Conservation (phyloP, 2,113 vertebrate genomes). For the Bos indicus region DNA sequence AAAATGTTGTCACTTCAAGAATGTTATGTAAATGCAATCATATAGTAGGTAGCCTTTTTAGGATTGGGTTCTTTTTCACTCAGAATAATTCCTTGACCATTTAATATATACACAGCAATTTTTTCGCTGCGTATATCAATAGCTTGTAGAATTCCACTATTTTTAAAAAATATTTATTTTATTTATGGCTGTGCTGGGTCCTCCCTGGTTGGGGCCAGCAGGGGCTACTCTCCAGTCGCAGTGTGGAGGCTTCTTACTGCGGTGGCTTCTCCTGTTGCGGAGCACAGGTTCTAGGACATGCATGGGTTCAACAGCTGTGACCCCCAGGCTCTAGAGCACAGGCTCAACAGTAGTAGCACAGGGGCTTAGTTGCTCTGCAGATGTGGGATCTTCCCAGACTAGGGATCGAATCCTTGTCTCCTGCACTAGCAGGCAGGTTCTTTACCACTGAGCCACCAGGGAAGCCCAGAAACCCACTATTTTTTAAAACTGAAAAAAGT, state of each 20-base stretch:
- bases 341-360: neutral
- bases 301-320: neutral
- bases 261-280: neutral
- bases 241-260: neutral
- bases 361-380: neutral
- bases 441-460: neutral
- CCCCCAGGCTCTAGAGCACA: neutral
- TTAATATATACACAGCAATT: neutral
- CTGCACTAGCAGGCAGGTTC: neutral
- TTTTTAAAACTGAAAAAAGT: neutral
- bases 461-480: neutral
- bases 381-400: neutral
- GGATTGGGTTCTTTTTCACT: neutral
- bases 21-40: neutral
- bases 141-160: neutral
- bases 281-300: neutral
- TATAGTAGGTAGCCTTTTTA: neutral
- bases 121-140: neutral
- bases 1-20: neutral
- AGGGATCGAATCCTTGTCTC: neutral
- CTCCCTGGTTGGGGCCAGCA: neutral
- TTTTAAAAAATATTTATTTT: neutral
- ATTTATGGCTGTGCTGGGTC: neutral
- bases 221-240: neutral
- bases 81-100: neutral